Percentiles rank a stretch among this genome's conserved stretches.
These are phyloP conservation scores for Gopherus flavomarginatus DNA, from an alignment of 2,113 vertebrate genomes.

Conservation along the genomic window DNA sequence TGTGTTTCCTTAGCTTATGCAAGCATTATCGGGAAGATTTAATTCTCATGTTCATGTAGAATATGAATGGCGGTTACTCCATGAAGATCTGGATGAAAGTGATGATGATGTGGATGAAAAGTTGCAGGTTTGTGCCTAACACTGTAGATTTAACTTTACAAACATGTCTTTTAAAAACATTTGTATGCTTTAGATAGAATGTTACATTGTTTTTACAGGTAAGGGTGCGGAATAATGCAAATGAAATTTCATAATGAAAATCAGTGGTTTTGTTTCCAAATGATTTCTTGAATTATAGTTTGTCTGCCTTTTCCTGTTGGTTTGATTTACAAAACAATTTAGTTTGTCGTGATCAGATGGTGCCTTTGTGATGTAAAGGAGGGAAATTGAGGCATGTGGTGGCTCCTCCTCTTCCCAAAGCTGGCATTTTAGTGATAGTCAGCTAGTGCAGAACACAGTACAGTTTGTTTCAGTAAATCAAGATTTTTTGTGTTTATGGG, in stretches of 20 bases:
- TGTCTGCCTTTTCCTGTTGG: neutral
- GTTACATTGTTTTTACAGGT: neutral
- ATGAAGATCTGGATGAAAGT: slow-evolving; percentile 95
- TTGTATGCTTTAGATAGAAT: neutral
- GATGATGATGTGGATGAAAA: slow-evolving; percentile 97
- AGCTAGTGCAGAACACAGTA: neutral
- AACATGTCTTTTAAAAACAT: neutral
- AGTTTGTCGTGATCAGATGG: neutral
- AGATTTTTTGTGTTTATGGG: neutral
- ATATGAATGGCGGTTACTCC: slow-evolving; percentile 95
- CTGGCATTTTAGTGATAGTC: neutral
- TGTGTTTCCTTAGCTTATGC: slow-evolving; percentile 83
- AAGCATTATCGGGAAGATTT: slow-evolving; percentile 92
- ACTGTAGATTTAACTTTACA: neutral
- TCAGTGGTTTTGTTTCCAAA: neutral
- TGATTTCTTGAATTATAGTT: neutral
- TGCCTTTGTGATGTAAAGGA: neutral
- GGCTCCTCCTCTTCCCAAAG: neutral
- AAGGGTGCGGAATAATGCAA: neutral
- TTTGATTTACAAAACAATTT: neutral
- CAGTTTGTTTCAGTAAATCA: neutral
- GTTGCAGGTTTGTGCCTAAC: slow-evolving; percentile 73
- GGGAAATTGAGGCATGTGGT: neutral
- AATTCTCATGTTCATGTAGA: slow-evolving; percentile 97
- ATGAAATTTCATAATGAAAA: neutral